Evolutionary conservation across 2,888 invertebrate species (phyloP).

Genomic region (Eugnorisma glareosa): DNA sequence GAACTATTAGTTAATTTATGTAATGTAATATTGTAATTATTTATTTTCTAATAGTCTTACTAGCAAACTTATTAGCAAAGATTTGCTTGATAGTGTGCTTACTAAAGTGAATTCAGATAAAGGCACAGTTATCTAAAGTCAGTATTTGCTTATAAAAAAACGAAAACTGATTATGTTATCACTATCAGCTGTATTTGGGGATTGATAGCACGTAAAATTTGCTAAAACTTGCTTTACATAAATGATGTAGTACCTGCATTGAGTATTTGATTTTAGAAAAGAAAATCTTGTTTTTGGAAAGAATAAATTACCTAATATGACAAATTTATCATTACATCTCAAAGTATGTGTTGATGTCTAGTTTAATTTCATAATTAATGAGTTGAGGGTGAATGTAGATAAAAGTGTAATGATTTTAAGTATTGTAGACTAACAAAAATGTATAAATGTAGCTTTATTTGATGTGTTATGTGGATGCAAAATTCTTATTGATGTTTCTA

Average conservation of each 20-base stretch:
- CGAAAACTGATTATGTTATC: constrained; percentile 59
- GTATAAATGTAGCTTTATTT: constrained; percentile 46
- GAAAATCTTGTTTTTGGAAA: constrained; percentile 30
- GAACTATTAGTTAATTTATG: constrained; percentile 63
- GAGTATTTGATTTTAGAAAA: constrained; percentile 39
- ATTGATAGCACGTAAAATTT: constrained; percentile 49
- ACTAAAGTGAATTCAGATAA: constrained; percentile 61
- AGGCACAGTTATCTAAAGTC: constrained; percentile 50
- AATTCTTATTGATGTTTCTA: constrained; percentile 33
- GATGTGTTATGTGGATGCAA: constrained; percentile 31
- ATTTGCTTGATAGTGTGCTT: constrained; percentile 57
- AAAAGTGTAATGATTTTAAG: constrained; percentile 48
- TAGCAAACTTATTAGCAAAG: constrained; percentile 49
- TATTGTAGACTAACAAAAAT: constrained; percentile 52
- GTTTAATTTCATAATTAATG: constrained; percentile 28
- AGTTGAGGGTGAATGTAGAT: constrained; percentile 31
- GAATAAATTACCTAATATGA: constrained; percentile 64
- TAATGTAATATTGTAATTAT: constrained; percentile 62
- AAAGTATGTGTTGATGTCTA: constrained; percentile 32
- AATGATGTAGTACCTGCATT: constrained; percentile 44
- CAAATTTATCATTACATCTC: constrained; percentile 44
- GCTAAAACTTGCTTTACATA: constrained; percentile 50
- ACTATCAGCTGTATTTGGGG: constrained; percentile 53
- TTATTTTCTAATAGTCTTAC: constrained; percentile 62
- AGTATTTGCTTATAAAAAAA: constrained; percentile 47